These are phyloP conservation scores for Phalacrocorax carbo DNA, from an alignment of 2,113 vertebrate species.

Conservation along the genomic window DNA sequence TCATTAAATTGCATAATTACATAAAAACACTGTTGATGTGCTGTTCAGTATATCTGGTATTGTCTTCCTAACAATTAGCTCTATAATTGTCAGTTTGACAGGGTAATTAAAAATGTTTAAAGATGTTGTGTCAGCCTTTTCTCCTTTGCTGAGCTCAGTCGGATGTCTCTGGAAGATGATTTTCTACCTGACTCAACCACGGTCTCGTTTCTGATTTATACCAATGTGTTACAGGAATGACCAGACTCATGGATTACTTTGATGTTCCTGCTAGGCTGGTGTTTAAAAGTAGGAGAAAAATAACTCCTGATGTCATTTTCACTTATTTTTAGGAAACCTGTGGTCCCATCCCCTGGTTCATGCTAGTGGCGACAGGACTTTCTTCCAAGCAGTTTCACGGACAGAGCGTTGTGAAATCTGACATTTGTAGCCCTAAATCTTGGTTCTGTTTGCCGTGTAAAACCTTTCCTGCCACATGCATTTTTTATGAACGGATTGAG, in stretches of 20 bases:
- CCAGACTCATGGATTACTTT: conserved; percentile 45
- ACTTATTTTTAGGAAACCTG: neutral
- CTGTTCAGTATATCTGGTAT: conserved; percentile 75
- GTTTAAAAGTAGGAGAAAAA: conserved; percentile 14
- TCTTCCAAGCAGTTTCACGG: conserved; percentile 11
- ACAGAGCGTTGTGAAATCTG: conserved; percentile 8
- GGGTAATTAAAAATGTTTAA: conserved; percentile 84
- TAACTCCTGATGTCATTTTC: neutral
- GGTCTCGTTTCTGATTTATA: conserved; percentile 29
- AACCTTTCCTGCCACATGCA: conserved; percentile 52
- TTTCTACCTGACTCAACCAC: neutral
- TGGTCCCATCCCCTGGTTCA: neutral
- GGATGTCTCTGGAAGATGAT: conserved; percentile 34
- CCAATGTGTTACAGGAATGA: neutral
- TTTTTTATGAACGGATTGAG: conserved; percentile 56
- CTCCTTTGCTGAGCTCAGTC: conserved; percentile 38
- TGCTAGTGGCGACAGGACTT: neutral
- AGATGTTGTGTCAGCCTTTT: conserved; percentile 73
- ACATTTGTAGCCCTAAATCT: conserved; percentile 44
- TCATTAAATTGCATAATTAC: conserved; percentile 83
- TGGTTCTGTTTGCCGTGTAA: conserved; percentile 59
- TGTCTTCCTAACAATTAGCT: conserved; percentile 82
- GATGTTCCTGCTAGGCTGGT: conserved; percentile 8
- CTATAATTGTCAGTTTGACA: conserved; percentile 83
- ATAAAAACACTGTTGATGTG: conserved; percentile 73